phyloP scores from a whole-genome alignment of 2,797 vertebrate species.

The Gallinago nigripennis region DNA sequence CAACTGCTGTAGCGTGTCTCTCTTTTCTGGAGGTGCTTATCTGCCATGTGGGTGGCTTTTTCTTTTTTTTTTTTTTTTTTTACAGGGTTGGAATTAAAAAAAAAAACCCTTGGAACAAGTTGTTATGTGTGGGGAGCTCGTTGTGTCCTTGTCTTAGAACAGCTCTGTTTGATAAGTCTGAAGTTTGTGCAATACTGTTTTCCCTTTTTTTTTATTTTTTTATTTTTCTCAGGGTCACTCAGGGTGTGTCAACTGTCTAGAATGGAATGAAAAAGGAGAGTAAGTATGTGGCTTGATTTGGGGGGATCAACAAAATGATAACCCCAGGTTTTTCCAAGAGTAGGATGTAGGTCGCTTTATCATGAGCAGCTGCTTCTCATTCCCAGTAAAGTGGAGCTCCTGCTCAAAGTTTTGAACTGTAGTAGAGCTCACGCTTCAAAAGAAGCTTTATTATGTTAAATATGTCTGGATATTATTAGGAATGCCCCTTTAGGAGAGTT shows the following conservation, averaged over 20 bases:
- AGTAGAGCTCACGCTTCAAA: neutral
- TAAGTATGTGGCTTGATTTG: constrained; percentile 78
- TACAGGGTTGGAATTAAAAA: neutral
- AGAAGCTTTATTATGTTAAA: constrained; percentile 44
- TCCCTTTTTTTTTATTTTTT: neutral
- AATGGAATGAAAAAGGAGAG: constrained; percentile 99
- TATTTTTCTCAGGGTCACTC: constrained; percentile 87
- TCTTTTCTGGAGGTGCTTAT: constrained; percentile 19
- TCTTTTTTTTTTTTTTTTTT: neutral
- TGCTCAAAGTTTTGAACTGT: neutral
- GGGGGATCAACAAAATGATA: neutral
- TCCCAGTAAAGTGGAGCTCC: neutral
- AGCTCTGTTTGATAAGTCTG: constrained; percentile 2
- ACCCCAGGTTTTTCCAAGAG: neutral
- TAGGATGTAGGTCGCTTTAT: neutral
- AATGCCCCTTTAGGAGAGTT: neutral
- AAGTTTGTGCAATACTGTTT: constrained; percentile 39
- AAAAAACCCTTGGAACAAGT: neutral
- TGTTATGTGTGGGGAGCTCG: neutral
- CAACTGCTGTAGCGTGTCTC: neutral
- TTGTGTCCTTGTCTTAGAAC: constrained; percentile 7
- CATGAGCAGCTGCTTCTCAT: neutral
- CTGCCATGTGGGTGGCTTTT: neutral
- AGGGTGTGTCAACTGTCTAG: constrained; percentile 99
- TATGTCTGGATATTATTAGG: constrained; percentile 24